Base-by-base conservation (phyloP, 2,888 invertebrate species). In the Candidula unifasciata region DNA sequence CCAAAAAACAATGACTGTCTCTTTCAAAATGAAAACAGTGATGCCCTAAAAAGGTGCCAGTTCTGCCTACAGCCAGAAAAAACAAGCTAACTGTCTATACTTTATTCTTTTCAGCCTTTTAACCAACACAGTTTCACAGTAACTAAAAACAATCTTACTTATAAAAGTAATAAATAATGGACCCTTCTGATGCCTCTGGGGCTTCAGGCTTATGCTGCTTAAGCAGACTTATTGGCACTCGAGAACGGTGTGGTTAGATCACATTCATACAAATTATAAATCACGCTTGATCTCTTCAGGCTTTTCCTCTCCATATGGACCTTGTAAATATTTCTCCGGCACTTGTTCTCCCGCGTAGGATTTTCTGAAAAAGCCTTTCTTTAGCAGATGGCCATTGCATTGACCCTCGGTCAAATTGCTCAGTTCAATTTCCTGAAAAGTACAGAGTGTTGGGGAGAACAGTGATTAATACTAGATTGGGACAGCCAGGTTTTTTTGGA, bases 321-420 rank as follows among this genome's bases (percentile, higher is more conserved):
- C 89, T 18, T 87, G 44, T 21, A 66, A 10, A 68, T 83, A 87
- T 57, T 88, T 87, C n/a, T 86, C 87, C 30, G 90, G 88, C 8
- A 90, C 85, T 27, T 87, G 88, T 33, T 89, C 90, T 37, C 88
- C 88, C n/a, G 89, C 87, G 52, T 87, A 86, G 18, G 85, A 80
- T 81, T 91, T 90, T 86, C 89, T 91, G 85, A 89, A 89, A 87
- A 92, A 92, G 8, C 92, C 91, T 71, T 3, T n/a, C n/a, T 86
- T 84, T n/a, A 80, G 3, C 37, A 92, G 84, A 68, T 96, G 94
- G 16, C 96, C 94, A 90, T 96, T 96, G 92, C 96, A 96, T 91
- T 96, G 95, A 54, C 95, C 90, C 52, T 96, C 95, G 60, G 94
- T 95, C 27, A 96, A 94, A 52, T 94, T 92, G 0, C 95, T 95